A percentile compares a stretch with the other conserved stretches of the same genome.
These are phyloP conservation scores for Helicoverpa armigera DNA, from an alignment of 1,140 invertebrate species.

Conservation along the genomic window DNA sequence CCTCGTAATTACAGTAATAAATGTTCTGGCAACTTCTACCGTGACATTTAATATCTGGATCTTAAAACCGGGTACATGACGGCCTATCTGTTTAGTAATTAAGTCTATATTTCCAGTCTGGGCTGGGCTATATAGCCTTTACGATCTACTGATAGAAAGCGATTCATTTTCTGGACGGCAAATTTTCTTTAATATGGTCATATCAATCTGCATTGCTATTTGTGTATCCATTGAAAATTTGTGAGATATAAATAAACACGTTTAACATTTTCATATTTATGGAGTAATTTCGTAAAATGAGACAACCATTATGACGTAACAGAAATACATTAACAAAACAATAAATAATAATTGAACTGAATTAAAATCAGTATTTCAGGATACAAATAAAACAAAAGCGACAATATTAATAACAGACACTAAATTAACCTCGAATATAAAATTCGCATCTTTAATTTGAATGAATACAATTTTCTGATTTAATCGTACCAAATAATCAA, in stretches of 20 bases:
- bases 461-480: background rate
- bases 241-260: no score
- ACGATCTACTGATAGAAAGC: background rate
- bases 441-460: no score
- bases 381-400: background rate
- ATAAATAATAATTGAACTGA: no score
- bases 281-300: no score
- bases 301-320: no score
- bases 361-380: no score
- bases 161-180: background rate
- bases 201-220: no score
- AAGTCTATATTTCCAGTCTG: constrained; percentile 5
- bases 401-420: background rate
- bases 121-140: background rate
- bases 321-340: no score
- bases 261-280: no score
- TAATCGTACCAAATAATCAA: constrained; percentile 20
- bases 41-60: constrained; percentile 15
- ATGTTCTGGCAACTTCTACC: background rate
- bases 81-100: constrained; percentile 21
- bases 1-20: constrained; percentile 28
- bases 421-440: background rate
- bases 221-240: no score
- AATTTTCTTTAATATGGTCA: no score
- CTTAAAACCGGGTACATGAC: constrained; percentile 10